A percentile compares a stretch with the other conserved stretches of the same genome.
These are phyloP conservation scores for Epinephelus malabaricus DNA, from an alignment of 2,797 vertebrate genomes.

Conservation along the genomic window DNA sequence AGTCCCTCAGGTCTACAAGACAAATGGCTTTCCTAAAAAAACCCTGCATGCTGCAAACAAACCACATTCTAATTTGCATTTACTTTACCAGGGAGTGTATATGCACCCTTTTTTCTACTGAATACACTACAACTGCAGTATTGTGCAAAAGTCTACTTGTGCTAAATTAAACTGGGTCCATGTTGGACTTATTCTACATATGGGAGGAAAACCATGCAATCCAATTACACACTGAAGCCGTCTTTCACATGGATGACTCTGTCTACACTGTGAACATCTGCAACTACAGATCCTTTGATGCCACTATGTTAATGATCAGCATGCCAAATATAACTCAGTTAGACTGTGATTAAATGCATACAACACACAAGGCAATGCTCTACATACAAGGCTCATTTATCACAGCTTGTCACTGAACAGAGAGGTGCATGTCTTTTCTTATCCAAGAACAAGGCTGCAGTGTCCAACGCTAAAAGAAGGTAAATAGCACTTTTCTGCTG, in stretches of 20 bases:
- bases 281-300: constrained; percentile 48
- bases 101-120: background rate
- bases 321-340: constrained; percentile 41
- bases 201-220: background rate
- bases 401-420: constrained; percentile 13
- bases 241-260: constrained; percentile 12
- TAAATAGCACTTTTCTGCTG: background rate
- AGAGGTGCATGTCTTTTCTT: background rate
- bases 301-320: constrained; percentile 36
- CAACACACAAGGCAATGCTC: constrained; percentile 31
- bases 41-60: constrained; percentile 10
- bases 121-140: background rate
- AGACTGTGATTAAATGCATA: constrained; percentile 33
- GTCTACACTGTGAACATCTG: constrained; percentile 10
- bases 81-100: background rate
- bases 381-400: constrained; percentile 27
- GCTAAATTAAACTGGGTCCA: background rate
- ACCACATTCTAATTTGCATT: background rate
- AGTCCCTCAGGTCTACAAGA: constrained; percentile 43
- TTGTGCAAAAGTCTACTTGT: background rate
- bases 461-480: background rate
- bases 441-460: background rate
- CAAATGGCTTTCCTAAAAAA: constrained; percentile 24
- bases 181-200: background rate
- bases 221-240: background rate